phyloP scores from a whole-genome alignment of 2,888 invertebrate genomes.

The Ectropis crepuscularia region DNA sequence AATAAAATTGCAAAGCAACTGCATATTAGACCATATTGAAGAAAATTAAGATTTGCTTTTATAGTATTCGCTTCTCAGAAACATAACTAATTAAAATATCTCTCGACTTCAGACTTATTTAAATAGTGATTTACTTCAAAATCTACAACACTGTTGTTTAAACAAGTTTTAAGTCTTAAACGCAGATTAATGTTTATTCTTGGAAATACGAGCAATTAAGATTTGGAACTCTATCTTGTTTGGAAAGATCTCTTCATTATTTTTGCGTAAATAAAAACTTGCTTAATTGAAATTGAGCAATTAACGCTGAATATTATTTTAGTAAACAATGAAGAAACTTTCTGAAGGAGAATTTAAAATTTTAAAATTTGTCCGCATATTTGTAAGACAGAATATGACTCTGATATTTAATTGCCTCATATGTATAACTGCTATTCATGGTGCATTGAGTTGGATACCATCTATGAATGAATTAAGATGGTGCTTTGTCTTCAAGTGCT shows the following conservation, averaged over 20 bases:
- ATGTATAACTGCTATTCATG: too few relatives aligned
- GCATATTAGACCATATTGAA: too few relatives aligned
- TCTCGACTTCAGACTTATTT: constrained; percentile 35
- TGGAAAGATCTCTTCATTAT: constrained; percentile 7
- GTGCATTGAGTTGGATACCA: too few relatives aligned
- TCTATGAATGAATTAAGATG: constrained; percentile 52
- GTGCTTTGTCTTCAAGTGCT: constrained; percentile 60
- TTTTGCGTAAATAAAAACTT: constrained; percentile 16
- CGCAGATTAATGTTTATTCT: constrained; percentile 20
- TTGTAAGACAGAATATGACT: too few relatives aligned
- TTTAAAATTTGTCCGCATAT: too few relatives aligned
- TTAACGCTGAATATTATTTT: constrained; percentile 9
- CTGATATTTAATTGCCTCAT: too few relatives aligned
- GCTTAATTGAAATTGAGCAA: constrained; percentile 12
- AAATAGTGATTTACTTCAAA: constrained; percentile 34
- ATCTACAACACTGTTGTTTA: constrained; percentile 30
- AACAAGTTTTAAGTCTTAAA: constrained; percentile 15
- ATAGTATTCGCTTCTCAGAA: too few relatives aligned
- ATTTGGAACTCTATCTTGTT: constrained; percentile 12
- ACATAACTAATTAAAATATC: constrained; percentile 21
- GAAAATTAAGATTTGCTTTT: too few relatives aligned
- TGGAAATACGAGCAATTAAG: constrained; percentile 18
- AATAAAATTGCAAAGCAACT: too few relatives aligned
- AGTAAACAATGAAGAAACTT: constrained; percentile 5
- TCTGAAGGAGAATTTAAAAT: neutral